These are phyloP conservation scores for Allobates femoralis DNA, from an alignment of 2,797 vertebrate genomes.

Conservation along the genomic window DNA sequence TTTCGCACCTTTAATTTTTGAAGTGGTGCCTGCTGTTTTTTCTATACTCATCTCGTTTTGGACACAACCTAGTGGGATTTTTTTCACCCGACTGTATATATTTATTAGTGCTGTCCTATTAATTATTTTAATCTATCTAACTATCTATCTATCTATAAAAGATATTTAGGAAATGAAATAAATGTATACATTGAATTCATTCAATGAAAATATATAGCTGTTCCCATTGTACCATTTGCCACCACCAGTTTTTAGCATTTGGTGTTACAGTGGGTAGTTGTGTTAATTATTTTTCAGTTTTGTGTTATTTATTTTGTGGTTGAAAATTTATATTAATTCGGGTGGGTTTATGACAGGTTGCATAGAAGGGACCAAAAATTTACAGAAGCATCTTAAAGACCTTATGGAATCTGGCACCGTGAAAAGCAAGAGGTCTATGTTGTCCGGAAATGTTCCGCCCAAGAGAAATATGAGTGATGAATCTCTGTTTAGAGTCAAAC, in stretches of 20 bases:
- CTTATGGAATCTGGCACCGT: constrained; percentile 58
- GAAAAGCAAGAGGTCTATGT: constrained; percentile 30
- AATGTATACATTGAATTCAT: too few relatives aligned
- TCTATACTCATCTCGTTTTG: too few relatives aligned
- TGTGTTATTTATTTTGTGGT: neutral
- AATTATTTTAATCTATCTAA: neutral
- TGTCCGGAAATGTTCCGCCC: constrained; percentile 22
- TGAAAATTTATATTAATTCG: neutral
- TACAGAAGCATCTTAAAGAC: constrained; percentile 62
- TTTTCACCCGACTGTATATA: too few relatives aligned
- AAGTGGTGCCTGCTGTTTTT: too few relatives aligned
- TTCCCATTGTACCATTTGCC: neutral
- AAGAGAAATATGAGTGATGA: constrained; percentile 64
- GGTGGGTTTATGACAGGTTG: constrained; percentile 51
- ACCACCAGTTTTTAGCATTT: neutral
- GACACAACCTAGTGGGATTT: too few relatives aligned
- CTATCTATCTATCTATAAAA: too few relatives aligned
- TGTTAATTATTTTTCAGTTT: neutral
- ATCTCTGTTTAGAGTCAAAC: constrained; percentile 63
- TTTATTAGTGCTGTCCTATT: too few relatives aligned
- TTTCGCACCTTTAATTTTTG: too few relatives aligned
- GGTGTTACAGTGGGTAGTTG: neutral
- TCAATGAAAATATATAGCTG: neutral
- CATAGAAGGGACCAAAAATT: constrained; percentile 62
- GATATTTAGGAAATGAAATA: neutral